These are phyloP conservation scores for Notodonta dromedarius DNA, from an alignment of 2,888 invertebrate genomes.

Conservation along the genomic window DNA sequence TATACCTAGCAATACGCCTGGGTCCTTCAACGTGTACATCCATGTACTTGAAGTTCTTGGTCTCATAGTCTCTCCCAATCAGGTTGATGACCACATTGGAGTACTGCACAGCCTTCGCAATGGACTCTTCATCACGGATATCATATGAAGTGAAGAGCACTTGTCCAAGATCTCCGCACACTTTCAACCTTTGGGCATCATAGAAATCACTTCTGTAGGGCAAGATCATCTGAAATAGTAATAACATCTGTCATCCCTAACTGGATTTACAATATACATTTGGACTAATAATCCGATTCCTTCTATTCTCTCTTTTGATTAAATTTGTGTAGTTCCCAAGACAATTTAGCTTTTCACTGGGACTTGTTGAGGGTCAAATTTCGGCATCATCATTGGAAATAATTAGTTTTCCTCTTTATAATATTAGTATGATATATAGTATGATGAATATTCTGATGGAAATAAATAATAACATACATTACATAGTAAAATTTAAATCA, in stretches of 20 bases:
- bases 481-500: neutral
- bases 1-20: conserved; percentile 90
- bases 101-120: conserved; percentile 93
- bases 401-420: no score
- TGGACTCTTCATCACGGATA: conserved; percentile 93
- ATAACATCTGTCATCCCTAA: no score
- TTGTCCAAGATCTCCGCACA: conserved; percentile 97
- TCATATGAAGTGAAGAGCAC: conserved; percentile 94
- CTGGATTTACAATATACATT: no score
- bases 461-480: neutral
- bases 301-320: no score
- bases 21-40: conserved; percentile 96
- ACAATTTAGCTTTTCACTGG: no score
- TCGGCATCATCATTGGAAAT: no score
- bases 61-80: conserved; percentile 96
- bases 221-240: conserved; percentile 89
- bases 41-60: conserved; percentile 93
- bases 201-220: conserved; percentile 96
- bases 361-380: no score
- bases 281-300: no score
- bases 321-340: no score
- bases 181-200: conserved; percentile 90
- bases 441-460: neutral
- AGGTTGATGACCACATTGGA: conserved; percentile 99
- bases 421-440: no score